These are phyloP conservation scores for Ennomos fuscantarius DNA, from an alignment of 2,888 invertebrate genomes.

Conservation along the genomic window DNA sequence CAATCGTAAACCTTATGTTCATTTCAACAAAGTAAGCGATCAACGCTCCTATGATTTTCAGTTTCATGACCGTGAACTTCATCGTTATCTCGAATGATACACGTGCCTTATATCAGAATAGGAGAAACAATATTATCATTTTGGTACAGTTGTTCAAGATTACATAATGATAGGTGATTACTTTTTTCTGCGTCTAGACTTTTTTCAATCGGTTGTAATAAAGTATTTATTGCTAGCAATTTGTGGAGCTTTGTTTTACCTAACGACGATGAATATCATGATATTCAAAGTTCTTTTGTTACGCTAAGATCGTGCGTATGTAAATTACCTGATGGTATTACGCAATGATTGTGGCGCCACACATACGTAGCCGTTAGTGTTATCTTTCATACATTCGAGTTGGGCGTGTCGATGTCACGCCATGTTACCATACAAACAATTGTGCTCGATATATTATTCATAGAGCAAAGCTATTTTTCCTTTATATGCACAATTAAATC, in stretches of 20 bases:
- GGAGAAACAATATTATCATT: constrained; percentile 31
- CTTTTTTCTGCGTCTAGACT: constrained; percentile 33
- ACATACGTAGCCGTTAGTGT: constrained; percentile 7
- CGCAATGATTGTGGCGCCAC: constrained; percentile 30
- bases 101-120: constrained; percentile 39
- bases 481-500: constrained; percentile 3
- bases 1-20: constrained; percentile 16
- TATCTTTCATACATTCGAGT: constrained; percentile 28
- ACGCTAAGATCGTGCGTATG: constrained; percentile 12
- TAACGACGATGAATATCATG: constrained; percentile 12
- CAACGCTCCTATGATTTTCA: constrained; percentile 40
- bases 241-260: constrained; percentile 27
- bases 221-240: constrained; percentile 25
- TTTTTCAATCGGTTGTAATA: constrained; percentile 30
- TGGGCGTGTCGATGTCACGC: constrained; percentile 26
- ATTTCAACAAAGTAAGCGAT: constrained; percentile 39
- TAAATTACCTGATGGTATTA: constrained; percentile 33
- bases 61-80: constrained; percentile 38
- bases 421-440: constrained; percentile 20
- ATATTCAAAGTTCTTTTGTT: constrained; percentile 20
- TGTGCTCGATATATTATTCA: constrained; percentile 20
- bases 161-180: constrained; percentile 33
- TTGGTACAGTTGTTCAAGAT: constrained; percentile 33
- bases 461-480: constrained; percentile 10
- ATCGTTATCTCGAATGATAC: constrained; percentile 35